phyloP scores from a whole-genome alignment of 2,888 invertebrate species.

The Eilema caniola region DNA sequence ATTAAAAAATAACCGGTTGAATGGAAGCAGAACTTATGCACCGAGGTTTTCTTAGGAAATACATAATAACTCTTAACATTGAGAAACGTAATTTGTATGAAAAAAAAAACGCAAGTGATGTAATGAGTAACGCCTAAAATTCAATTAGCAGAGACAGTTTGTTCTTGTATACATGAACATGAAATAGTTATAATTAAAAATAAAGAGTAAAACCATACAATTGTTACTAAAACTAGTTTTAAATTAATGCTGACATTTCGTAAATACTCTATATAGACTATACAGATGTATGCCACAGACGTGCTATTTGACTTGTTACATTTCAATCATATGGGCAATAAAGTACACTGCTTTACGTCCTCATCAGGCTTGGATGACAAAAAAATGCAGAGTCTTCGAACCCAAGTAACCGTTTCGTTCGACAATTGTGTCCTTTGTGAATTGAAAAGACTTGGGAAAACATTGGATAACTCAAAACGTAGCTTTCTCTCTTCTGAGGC shows the following conservation, averaged over 20 bases:
- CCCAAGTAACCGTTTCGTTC: no score
- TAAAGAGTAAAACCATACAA: background rate
- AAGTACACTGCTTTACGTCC: no score
- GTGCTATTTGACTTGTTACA: background rate
- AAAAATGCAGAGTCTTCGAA: no score
- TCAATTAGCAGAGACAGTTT: background rate
- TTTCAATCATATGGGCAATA: background rate
- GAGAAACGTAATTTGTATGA: background rate
- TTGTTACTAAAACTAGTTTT: slow-evolving; percentile 1
- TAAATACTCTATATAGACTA: background rate
- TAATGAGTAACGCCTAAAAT: background rate
- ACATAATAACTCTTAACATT: background rate
- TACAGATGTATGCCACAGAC: background rate
- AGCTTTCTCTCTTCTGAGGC: no score
- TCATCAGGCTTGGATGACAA: no score
- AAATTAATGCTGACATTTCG: slow-evolving; percentile 7
- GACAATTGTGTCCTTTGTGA: no score
- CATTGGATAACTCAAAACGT: no score
- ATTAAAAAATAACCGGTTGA: slow-evolving; percentile 4
- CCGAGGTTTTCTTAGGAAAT: background rate
- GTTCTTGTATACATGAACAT: background rate
- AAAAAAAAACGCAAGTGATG: background rate
- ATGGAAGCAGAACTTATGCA: background rate
- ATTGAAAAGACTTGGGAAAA: no score
- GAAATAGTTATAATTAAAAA: background rate